Conservation (phyloP, 2,888 invertebrate species). For the Meiosimyza platycephala region DNA sequence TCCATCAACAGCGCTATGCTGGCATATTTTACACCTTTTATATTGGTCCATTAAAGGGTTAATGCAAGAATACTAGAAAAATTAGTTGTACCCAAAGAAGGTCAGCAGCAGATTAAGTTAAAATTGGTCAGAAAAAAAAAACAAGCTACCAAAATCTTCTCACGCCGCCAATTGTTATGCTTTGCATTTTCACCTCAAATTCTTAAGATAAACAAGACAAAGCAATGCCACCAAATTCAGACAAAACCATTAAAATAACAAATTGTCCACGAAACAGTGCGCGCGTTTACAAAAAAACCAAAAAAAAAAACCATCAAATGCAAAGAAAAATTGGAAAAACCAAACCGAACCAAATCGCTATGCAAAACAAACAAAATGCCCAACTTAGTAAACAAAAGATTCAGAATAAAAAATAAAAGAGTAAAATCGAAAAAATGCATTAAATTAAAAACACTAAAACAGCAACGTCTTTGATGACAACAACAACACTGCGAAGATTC, state of each 20-base stretch:
- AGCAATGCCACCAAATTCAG: conserved; percentile 12
- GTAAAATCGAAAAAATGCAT: neutral
- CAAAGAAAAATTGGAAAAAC: no score
- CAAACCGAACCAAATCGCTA: conserved; percentile 1
- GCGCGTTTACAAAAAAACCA: no score
- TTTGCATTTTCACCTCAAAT: neutral
- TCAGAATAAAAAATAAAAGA: no score
- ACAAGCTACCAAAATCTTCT: neutral
- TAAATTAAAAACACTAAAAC: neutral
- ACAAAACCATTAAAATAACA: conserved; percentile 25
- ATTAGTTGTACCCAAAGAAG: conserved; percentile 13
- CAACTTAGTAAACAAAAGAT: no score
- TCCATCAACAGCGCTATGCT: no score
- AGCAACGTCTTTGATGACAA: neutral
- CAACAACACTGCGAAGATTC: conserved; percentile 9
- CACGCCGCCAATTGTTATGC: conserved; percentile 23
- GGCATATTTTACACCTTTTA: no score
- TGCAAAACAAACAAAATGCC: conserved; percentile 1
- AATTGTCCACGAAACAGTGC: conserved; percentile 12
- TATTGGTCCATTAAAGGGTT: no score
- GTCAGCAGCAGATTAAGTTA: neutral
- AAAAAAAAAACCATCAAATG: no score
- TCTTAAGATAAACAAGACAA: neutral
- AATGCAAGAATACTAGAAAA: neutral
- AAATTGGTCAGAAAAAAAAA: neutral